Conservation (phyloP, 1,140 invertebrate genomes). For the Leptonema lineaticorne region DNA sequence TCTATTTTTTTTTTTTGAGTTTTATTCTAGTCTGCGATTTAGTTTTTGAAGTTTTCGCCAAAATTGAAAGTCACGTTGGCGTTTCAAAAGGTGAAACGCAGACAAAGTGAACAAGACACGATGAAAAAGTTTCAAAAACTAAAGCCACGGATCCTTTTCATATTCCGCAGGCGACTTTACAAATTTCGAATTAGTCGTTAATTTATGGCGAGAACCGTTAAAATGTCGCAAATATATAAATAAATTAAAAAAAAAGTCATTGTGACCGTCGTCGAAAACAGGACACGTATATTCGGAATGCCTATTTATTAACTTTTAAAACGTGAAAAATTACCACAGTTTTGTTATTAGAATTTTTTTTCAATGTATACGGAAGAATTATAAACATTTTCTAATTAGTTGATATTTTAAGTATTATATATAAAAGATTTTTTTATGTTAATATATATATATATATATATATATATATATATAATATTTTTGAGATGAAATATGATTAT, state of each 20-base stretch:
- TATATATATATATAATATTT: too few relatives aligned
- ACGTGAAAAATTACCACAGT: too few relatives aligned
- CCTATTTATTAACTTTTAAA: constrained; percentile 13
- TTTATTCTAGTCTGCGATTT: constrained; percentile 11
- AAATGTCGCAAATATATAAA: constrained; percentile 4
- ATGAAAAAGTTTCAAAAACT: too few relatives aligned
- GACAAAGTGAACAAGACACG: neutral
- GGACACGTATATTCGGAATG: constrained; percentile 2
- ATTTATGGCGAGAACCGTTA: constrained; percentile 9
- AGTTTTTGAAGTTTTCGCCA: neutral
- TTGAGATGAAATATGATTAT: too few relatives aligned
- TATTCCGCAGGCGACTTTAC: constrained; percentile 1
- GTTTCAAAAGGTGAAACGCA: neutral
- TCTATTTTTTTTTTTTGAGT: too few relatives aligned
- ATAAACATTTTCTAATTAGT: too few relatives aligned
- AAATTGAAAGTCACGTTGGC: constrained; percentile 16
- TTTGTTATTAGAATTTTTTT: too few relatives aligned
- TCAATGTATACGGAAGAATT: too few relatives aligned
- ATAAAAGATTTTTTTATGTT: too few relatives aligned
- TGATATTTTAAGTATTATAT: too few relatives aligned
- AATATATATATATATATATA: too few relatives aligned
- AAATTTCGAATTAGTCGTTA: constrained; percentile 13
- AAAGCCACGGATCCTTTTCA: neutral
- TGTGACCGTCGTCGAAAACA: neutral
- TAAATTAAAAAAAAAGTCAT: constrained; percentile 6